Base-by-base conservation (phyloP, 35 echinoderm and acorn worm genomes). In the Apostichopus californicus region DNA sequence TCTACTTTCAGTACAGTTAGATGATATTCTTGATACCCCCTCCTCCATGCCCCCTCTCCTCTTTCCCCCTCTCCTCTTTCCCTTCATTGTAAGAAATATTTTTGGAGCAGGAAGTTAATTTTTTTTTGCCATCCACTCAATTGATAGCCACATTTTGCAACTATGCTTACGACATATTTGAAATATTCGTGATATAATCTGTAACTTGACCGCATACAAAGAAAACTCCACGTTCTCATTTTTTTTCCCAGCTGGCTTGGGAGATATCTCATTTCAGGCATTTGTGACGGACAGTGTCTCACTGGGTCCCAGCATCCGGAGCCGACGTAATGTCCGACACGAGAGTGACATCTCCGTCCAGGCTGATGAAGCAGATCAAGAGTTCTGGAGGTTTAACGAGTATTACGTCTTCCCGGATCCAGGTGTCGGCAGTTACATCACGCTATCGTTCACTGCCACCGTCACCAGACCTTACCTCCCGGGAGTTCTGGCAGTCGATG, bases 351-450 rank as follows among this genome's bases (percentile, higher is more conserved):
- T 85, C 24, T 56, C 55, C 7, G 0, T 23, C 9, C 55, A 85
- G n/a, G 81, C 81, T 3, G 55, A 46, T 9, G 81, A 46, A 5
- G 78, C 78, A 2, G 81, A 85, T 24, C 13, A 57, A 58, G 81
- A 85, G 57, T 85, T 85, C 57, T 85, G 81, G 81, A 56, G 81
- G 57, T 85, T 58, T n/a, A 85, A 85, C 24, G 81, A 58, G 5
- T 1, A 23, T 56, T 58, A 85, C 24, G 14, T 54, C 22, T 85
- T 60, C 24, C 55, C 17, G 10, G 81, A 85, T 58, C 20, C 54
- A 7, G 55, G 58, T 1, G 21, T n/a, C 22, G 80, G 80, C 4
- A 56, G 52, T 83, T 85, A n/a, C 55, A 5, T 85, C 55, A 85
- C 9, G 6, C 1, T 85, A 21, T 56, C 55, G 5, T 85, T 85